A percentile compares a stretch with the other conserved stretches of the same genome.
These are phyloP conservation scores for Anticlea derivata DNA, from an alignment of 2,888 invertebrate species.

Conservation along the genomic window DNA sequence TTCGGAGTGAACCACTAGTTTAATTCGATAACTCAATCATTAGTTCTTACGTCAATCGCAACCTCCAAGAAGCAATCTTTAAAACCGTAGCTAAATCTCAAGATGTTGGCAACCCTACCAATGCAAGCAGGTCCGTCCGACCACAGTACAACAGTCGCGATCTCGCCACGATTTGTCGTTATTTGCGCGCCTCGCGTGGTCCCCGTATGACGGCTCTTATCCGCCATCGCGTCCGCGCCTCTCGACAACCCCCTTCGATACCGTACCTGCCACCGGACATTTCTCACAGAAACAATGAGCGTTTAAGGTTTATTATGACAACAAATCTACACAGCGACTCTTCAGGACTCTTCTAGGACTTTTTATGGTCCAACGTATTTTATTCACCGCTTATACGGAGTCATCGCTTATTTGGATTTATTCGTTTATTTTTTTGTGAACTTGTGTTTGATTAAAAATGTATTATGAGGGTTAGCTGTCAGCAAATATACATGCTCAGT, in stretches of 20 bases:
- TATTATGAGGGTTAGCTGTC: not conserved
- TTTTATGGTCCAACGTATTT: slow-evolving; percentile 36
- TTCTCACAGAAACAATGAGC: slow-evolving; percentile 80
- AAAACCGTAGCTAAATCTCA: not conserved
- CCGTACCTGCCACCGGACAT: slow-evolving; percentile 61
- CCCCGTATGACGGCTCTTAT: slow-evolving; percentile 72
- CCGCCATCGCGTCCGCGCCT: slow-evolving; percentile 72
- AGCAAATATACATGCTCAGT: not conserved
- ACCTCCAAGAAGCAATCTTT: too few species aligned
- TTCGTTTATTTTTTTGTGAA: too few species aligned
- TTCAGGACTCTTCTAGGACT: slow-evolving; percentile 34
- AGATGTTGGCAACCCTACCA: slow-evolving; percentile 14
- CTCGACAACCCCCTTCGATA: slow-evolving; percentile 59
- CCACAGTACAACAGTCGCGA: slow-evolving; percentile 45
- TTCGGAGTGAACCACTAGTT: too few species aligned
- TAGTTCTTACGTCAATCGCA: too few species aligned
- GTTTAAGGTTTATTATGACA: slow-evolving; percentile 74
- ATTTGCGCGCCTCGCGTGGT: slow-evolving; percentile 57
- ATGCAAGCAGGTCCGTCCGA: slow-evolving; percentile 1
- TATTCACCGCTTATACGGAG: slow-evolving; percentile 26
- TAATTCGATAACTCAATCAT: too few species aligned
- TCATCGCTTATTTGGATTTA: too few species aligned
- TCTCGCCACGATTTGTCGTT: slow-evolving; percentile 75
- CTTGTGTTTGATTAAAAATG: slow-evolving; percentile 18
- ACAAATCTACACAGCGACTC: slow-evolving; percentile 48